A percentile compares a stretch with the other conserved stretches of the same genome.
phyloP scores from a whole-genome alignment of 2,113 vertebrate genomes.

The Microtus pennsylvanicus region DNA sequence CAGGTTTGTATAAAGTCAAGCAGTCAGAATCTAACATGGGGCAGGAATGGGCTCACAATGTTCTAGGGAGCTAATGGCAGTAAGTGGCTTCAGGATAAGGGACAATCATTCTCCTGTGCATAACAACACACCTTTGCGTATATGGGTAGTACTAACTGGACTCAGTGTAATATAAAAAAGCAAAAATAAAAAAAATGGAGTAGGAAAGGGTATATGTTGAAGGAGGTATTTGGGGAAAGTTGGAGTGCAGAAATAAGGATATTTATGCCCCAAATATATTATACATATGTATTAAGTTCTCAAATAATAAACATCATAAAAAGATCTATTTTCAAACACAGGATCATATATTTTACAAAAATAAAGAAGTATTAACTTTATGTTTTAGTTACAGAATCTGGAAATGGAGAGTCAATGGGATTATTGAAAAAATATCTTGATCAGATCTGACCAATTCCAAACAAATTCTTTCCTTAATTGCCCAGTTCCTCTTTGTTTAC shows the following conservation, averaged over 20 bases:
- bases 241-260: not conserved
- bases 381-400: not conserved
- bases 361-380: not conserved
- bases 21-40: not conserved
- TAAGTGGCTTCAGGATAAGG: not conserved
- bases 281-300: not conserved
- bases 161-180: no score
- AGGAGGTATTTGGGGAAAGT: not conserved
- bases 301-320: not conserved
- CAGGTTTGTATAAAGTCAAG: not conserved
- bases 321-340: not conserved
- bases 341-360: not conserved
- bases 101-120: not conserved
- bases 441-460: not conserved
- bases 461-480: conserved; percentile 28
- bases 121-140: not conserved
- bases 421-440: not conserved
- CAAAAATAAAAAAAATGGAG: not conserved
- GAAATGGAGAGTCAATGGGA: not conserved
- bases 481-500: conserved; percentile 41
- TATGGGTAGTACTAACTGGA: not conserved
- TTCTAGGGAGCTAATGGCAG: not conserved
- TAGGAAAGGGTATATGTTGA: not conserved
- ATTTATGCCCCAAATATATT: not conserved
- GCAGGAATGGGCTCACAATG: not conserved